Percentiles rank a stretch among this genome's conserved stretches.
Evolutionary conservation across 1,140 invertebrate genomes (phyloP).

Genomic region (Stenopsyche tienmushanensis): DNA sequence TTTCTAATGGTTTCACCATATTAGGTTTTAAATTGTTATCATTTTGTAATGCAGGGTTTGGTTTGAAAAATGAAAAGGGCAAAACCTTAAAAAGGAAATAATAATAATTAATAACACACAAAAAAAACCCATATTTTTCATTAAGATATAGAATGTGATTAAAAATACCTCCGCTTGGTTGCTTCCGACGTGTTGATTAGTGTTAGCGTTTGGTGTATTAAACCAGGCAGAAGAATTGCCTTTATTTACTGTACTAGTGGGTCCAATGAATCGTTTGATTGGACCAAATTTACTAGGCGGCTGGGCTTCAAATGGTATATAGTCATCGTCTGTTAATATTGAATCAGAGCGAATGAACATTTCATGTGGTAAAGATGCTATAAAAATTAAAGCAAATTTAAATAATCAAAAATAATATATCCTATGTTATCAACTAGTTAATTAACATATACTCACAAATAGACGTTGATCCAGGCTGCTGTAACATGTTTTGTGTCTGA

Average conservation of each 20-base stretch:
- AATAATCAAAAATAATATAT: not conserved
- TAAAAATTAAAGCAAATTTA: conserved; percentile 1
- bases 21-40: not conserved
- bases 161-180: conserved; percentile 12
- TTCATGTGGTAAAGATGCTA: conserved; percentile 42
- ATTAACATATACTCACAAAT: not conserved
- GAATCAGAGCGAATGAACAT: conserved; percentile 65
- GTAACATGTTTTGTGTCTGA: not conserved
- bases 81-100: not conserved
- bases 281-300: conserved; percentile 76
- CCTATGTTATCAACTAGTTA: not conserved
- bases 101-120: not conserved
- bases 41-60: not conserved
- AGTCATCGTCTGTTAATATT: conserved; percentile 68
- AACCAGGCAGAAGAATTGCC: conserved; percentile 14
- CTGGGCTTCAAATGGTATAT: conserved; percentile 73
- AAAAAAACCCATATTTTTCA: not conserved
- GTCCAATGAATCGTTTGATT: conserved; percentile 62
- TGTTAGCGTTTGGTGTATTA: no score
- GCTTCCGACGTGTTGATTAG: not conserved
- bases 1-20: not conserved
- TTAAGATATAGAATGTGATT: not conserved
- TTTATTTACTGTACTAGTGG: conserved; percentile 21
- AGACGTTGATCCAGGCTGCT: not conserved
- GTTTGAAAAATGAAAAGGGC: not conserved